Evolutionary conservation across 2,888 invertebrate species (phyloP), one percentile per base, ranked within the genome.

Genomic region (Litoditis marina): DNA sequence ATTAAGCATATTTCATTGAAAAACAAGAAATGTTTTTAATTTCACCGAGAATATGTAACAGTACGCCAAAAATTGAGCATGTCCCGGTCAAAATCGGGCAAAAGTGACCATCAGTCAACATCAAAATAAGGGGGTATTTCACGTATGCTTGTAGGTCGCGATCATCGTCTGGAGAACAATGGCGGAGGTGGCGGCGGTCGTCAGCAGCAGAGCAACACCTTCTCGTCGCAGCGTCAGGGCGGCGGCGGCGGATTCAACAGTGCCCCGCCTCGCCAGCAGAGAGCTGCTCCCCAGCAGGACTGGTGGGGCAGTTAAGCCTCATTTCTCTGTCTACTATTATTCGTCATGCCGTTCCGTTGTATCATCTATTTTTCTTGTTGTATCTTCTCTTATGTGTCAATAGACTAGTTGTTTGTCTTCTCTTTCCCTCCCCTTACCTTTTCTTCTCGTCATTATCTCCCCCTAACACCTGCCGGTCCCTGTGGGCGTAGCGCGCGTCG

Each of bases 131-230:
- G n/a, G n/a, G n/a, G n/a, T n/a, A n/a, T n/a, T n/a, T n/a, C n/a
- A 11, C 36, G 8, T 47, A 19, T 25, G 13, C 28, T 67, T 65
- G 39, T 46, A 73, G 73, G 78, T 44, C 77, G 80, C 63, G 80
- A 80, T 76, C 79, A 80, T 54, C 80, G 80, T 78, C 70, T 76
- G 22, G 78, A 80, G 54, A 66, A 71, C 50, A 63, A 55, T 5
- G 59, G 65, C 28, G 63, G 63, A 32, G 54, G 34, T 22, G 34
- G 50, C 8, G 59, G 59, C 13, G 19, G 16, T n/a, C 4, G 50
- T 2, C 19, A n/a, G 25, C 52, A 36, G 27, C 22, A 36, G 11
- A 39, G 22, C 31, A 51, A 39, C 27, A 28, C 34, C 53, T 32
- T 32, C 13, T 32, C 47, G 11, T 47, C 51, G 2, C 59, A 63